These are phyloP conservation scores for Phrynosoma platyrhinos DNA, from an alignment of 2,113 vertebrate species.

Conservation along the genomic window DNA sequence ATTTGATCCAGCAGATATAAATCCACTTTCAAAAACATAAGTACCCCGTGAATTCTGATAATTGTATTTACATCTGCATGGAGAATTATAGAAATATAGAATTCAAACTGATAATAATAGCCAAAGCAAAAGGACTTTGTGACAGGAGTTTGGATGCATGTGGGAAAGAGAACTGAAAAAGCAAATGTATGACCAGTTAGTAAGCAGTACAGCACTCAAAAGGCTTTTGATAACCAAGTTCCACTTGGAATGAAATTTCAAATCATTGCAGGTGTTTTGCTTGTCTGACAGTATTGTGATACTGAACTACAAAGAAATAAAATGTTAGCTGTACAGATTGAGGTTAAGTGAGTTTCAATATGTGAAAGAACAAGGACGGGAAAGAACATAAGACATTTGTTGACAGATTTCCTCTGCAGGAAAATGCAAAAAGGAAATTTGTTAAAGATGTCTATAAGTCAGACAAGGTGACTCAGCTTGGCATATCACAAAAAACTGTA, in stretches of 20 bases:
- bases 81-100: conserved; percentile 7
- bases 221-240: not conserved
- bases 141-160: not conserved
- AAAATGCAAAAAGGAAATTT: not conserved
- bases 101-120: conserved; percentile 3
- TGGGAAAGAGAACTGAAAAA: conserved; percentile 38
- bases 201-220: not conserved
- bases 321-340: not conserved
- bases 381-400: not conserved
- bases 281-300: not conserved
- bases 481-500: conserved; percentile 18
- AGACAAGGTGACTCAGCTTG: not conserved
- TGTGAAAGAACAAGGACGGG: not conserved
- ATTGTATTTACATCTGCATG: not conserved
- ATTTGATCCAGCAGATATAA: too few species aligned
- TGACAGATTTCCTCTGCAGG: not conserved
- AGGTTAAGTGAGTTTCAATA: conserved; percentile 2
- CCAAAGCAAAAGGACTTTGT: not conserved
- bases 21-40: too few species aligned
- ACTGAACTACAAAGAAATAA: not conserved
- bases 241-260: not conserved
- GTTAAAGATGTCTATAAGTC: not conserved
- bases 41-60: too few species aligned
- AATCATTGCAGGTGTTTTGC: not conserved
- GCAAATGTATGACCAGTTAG: not conserved